phyloP scores from a whole-genome alignment of 2,113 vertebrate species.

The Vicugna pacos region DNA sequence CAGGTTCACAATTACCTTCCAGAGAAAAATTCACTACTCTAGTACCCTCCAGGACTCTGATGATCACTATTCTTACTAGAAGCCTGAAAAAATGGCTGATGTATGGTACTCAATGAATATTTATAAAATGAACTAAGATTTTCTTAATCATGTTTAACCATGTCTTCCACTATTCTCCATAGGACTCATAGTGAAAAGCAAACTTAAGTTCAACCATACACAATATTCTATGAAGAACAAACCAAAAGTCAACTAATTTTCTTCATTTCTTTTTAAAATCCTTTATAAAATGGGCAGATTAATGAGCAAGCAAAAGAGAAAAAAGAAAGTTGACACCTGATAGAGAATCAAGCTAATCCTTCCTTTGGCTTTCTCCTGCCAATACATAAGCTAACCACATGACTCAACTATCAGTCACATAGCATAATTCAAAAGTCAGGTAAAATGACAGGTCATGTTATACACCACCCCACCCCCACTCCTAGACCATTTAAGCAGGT shows the following conservation, averaged over 20 bases:
- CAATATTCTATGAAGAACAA: constrained; percentile 18
- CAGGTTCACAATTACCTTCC: constrained; percentile 30
- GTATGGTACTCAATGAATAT: background rate
- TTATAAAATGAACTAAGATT: background rate
- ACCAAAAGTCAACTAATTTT: constrained; percentile 30
- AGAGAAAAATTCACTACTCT: constrained; percentile 8
- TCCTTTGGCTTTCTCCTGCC: background rate
- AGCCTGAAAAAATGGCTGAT: background rate
- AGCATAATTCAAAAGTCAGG: background rate
- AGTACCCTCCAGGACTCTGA: background rate
- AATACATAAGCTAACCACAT: background rate
- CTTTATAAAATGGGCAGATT: background rate
- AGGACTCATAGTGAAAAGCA: constrained; percentile 23
- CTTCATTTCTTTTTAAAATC: constrained; percentile 41
- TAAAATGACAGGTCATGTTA: background rate
- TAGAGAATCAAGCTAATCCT: background rate
- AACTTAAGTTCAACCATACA: background rate
- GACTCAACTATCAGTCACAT: background rate
- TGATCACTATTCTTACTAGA: background rate
- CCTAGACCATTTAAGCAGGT: background rate
- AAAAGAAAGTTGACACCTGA: background rate
- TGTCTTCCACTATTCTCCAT: constrained; percentile 16
- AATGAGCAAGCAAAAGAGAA: background rate
- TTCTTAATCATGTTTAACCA: background rate
- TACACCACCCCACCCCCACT: background rate